Evolutionary conservation across 2,113 vertebrate genomes (phyloP).

Genomic region (Osmerus eperlanus): DNA sequence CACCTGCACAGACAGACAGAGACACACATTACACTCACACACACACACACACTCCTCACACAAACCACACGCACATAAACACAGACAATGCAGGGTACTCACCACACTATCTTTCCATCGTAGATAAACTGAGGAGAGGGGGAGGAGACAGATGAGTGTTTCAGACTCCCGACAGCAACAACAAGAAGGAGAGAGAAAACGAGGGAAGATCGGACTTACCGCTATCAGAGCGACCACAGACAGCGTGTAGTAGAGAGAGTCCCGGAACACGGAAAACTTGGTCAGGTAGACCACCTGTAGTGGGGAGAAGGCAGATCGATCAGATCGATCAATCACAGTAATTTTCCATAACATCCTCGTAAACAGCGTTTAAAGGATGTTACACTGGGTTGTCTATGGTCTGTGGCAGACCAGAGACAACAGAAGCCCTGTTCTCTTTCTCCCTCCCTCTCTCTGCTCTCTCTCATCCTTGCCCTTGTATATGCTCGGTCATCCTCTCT

Average conservation of each 20-base stretch:
- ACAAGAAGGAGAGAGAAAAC: neutral
- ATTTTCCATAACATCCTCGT: neutral
- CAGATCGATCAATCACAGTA: neutral
- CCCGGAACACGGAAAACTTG: constrained; percentile 83
- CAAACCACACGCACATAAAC: neutral
- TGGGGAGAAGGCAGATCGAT: constrained; percentile 19
- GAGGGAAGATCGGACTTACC: constrained; percentile 68
- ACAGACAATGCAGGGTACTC: constrained; percentile 53
- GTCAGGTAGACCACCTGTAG: constrained; percentile 83
- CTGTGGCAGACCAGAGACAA: no score
- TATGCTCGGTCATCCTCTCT: no score
- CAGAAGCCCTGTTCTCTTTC: no score
- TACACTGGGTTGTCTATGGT: neutral
- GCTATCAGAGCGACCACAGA: constrained; percentile 82
- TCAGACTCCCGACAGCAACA: neutral
- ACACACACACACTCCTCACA: neutral
- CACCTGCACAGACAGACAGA: constrained; percentile 72
- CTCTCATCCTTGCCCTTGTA: no score
- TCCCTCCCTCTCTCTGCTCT: no score
- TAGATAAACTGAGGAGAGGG: constrained; percentile 80
- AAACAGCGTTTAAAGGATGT: neutral
- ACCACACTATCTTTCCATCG: constrained; percentile 86
- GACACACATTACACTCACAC: neutral
- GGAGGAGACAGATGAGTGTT: neutral
- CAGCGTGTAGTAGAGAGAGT: constrained; percentile 83